phyloP scores from a whole-genome alignment of 2,113 vertebrate species.

The Indri indri region DNA sequence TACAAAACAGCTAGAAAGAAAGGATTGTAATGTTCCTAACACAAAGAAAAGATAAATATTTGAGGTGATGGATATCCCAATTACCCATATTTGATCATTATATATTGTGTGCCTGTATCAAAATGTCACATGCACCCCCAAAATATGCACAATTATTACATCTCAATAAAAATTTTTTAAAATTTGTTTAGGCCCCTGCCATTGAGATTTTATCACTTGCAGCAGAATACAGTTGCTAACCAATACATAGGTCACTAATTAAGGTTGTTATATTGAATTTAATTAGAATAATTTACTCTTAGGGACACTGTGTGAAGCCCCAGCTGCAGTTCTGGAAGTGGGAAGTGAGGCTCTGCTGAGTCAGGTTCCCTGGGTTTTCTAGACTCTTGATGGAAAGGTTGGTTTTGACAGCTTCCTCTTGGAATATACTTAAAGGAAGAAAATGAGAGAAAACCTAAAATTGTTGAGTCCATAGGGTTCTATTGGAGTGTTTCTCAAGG shows the following conservation, averaged over 20 bases:
- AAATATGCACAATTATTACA: neutral
- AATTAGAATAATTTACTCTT: neutral
- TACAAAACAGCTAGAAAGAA: neutral
- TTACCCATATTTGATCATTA: neutral
- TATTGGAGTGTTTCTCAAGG: neutral
- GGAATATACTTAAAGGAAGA: neutral
- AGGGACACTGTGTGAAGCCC: neutral
- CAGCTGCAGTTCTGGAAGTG: neutral
- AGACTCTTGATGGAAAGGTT: neutral
- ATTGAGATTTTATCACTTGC: neutral
- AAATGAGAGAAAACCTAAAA: neutral
- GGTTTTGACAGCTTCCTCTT: neutral
- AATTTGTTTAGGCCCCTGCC: neutral
- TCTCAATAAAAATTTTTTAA: neutral
- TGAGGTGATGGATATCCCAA: neutral
- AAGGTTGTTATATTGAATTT: neutral
- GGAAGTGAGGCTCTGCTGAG: neutral
- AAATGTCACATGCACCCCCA: neutral
- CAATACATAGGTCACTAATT: neutral
- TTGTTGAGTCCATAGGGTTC: neutral
- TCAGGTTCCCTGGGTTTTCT: neutral
- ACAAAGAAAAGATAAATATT: neutral
- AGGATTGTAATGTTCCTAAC: neutral
- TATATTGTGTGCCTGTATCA: neutral
- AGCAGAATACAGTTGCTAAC: neutral